Conservation (phyloP, 2,888 invertebrate species). For the Pyrgus malvae region DNA sequence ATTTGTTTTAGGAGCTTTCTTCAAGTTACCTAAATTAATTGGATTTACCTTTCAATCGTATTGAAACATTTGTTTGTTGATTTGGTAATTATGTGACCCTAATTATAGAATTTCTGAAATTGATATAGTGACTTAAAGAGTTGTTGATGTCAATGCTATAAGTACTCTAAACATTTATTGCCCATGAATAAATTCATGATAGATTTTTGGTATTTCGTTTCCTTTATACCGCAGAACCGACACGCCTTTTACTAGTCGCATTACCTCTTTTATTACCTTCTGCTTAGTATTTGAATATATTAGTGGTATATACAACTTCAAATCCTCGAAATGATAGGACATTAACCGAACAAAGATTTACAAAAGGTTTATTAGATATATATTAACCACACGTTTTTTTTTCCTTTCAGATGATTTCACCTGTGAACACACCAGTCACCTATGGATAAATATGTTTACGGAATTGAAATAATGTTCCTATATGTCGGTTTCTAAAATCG, state of each 20-base stretch:
- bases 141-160: no score
- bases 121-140: no score
- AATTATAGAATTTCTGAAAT: no score
- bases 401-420: conserved; percentile 14
- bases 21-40: background rate
- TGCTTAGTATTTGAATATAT: conserved; percentile 46
- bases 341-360: background rate
- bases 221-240: conserved; percentile 38
- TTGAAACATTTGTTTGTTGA: no score
- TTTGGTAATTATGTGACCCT: no score
- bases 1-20: background rate
- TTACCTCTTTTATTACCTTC: conserved; percentile 46
- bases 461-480: conserved; percentile 38
- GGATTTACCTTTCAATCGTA: no score
- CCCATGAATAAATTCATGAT: conserved; percentile 43
- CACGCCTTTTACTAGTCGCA: conserved; percentile 59
- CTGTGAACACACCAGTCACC: conserved; percentile 8
- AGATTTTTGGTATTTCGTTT: conserved; percentile 47
- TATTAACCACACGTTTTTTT: background rate
- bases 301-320: background rate
- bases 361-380: background rate
- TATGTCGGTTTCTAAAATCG: conserved; percentile 37
- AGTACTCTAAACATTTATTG: no score
- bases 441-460: conserved; percentile 43
- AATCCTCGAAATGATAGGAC: no score